A percentile compares a stretch with the other conserved stretches of the same genome.
Conservation (phyloP, 2,797 vertebrate genomes). For the Pantherophis alleghaniensis region DNA sequence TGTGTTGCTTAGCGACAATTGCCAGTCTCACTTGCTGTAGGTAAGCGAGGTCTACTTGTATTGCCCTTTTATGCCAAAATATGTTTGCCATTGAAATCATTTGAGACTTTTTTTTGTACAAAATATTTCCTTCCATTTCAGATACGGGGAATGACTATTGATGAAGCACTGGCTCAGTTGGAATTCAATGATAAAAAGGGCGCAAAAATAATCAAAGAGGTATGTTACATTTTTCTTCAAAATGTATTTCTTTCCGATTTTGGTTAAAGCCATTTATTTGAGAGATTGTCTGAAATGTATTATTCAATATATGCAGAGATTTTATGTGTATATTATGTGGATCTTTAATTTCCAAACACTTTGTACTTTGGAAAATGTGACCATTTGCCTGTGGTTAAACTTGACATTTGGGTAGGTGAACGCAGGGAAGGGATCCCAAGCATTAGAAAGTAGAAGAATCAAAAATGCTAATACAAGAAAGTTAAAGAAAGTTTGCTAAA, state of each 20-base stretch:
- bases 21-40: not conserved
- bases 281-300: not conserved
- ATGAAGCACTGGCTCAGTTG: conserved; percentile 89
- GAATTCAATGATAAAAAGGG: conserved; percentile 97
- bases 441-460: not conserved
- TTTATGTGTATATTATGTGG: not conserved
- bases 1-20: not conserved
- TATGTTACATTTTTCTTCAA: conserved; percentile 55
- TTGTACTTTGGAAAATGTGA: not conserved
- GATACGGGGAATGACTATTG: conserved; percentile 92
- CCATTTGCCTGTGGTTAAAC: not conserved
- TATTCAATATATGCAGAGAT: not conserved
- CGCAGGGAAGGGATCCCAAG: not conserved
- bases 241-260: not conserved
- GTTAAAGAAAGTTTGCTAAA: not conserved
- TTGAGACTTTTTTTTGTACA: not conserved
- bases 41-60: not conserved
- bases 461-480: not conserved
- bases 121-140: conserved; percentile 52
- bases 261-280: not conserved
- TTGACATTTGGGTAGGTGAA: not conserved
- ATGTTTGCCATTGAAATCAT: not conserved
- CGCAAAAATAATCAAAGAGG: conserved; percentile 92
- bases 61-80: not conserved
- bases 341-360: not conserved